A percentile compares a stretch with the other conserved stretches of the same genome.
Conservation (phyloP, 2,113 vertebrate species). For the Myrmecobius fasciatus region DNA sequence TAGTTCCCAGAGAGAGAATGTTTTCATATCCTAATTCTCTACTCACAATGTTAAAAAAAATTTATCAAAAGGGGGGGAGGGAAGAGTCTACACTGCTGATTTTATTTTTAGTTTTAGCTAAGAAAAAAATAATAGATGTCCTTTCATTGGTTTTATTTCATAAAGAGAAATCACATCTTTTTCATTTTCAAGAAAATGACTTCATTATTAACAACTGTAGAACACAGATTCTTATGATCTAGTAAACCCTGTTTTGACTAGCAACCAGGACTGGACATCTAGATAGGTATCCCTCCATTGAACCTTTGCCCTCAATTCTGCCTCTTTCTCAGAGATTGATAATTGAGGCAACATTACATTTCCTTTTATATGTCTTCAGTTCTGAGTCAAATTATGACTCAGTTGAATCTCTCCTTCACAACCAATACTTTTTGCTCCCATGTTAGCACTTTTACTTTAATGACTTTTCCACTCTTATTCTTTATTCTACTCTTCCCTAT, state of each 20-base stretch:
- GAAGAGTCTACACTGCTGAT: background rate
- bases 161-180: background rate
- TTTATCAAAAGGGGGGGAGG: background rate
- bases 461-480: background rate
- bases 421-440: background rate
- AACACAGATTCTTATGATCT: background rate
- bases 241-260: background rate
- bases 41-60: background rate
- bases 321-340: background rate
- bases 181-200: background rate
- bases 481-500: background rate
- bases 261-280: background rate
- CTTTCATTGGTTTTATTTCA: slow-evolving; percentile 28
- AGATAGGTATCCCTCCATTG: background rate
- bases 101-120: background rate
- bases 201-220: background rate
- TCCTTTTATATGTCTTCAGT: background rate
- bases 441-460: background rate
- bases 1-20: background rate
- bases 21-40: slow-evolving; percentile 8
- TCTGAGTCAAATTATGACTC: background rate
- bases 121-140: background rate
- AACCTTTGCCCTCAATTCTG: background rate
- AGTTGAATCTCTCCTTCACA: background rate
- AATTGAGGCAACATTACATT: background rate